These are phyloP conservation scores for Cryptomyrus ogoouensis DNA, from an alignment of 2,113 vertebrate species.

Conservation along the genomic window DNA sequence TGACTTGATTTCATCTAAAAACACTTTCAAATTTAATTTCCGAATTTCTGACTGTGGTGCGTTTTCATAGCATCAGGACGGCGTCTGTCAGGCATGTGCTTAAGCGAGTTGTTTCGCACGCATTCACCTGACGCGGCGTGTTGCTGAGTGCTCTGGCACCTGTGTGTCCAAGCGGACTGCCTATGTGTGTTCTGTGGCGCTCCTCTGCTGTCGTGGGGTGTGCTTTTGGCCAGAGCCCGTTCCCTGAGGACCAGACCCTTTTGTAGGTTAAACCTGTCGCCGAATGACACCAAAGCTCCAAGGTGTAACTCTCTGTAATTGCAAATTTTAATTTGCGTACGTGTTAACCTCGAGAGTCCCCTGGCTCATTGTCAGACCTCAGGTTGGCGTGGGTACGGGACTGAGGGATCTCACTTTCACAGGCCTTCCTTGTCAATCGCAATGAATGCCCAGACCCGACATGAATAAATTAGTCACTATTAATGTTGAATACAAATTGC, in stretches of 20 bases:
- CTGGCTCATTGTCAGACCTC: neutral
- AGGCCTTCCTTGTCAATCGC: neutral
- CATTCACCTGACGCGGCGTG: neutral
- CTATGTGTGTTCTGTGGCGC: neutral
- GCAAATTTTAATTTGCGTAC: slow-evolving; percentile 1
- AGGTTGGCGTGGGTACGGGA: neutral
- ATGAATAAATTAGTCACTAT: neutral
- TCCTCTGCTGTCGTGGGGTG: neutral
- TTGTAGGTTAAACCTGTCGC: neutral
- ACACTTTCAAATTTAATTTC: neutral
- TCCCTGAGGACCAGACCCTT: neutral
- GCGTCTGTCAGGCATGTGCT: neutral
- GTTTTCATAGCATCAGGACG: neutral
- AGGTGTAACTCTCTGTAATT: neutral
- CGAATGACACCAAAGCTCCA: neutral
- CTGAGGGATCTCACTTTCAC: neutral
- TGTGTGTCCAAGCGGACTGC: neutral
- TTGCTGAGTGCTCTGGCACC: neutral
- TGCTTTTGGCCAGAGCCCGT: neutral
- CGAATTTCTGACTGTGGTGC: neutral
- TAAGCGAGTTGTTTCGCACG: neutral
- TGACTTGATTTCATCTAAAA: neutral
- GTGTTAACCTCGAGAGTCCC: neutral
- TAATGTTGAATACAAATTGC: neutral
- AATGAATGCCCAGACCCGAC: neutral